A percentile compares a stretch with the other conserved stretches of the same genome.
phyloP scores from a whole-genome alignment of 2,888 invertebrate genomes.

The Malthinus seriepunctatus region DNA sequence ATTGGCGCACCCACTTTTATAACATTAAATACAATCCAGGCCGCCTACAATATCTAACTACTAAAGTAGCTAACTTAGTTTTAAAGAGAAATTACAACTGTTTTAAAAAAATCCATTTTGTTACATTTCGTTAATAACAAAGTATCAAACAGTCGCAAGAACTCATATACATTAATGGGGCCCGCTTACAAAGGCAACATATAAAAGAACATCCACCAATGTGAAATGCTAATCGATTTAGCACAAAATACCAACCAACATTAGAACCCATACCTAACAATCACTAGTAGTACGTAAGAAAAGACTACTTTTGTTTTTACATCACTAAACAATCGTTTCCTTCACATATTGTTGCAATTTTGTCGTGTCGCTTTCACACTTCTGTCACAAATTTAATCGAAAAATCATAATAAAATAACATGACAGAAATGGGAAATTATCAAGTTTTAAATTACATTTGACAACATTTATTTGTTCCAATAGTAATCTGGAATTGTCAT shows the following conservation, averaged over 20 bases:
- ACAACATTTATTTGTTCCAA: too few relatives aligned
- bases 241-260: conserved; percentile 14
- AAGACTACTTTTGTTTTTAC: conserved; percentile 15
- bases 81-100: conserved; percentile 27
- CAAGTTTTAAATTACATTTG: neutral
- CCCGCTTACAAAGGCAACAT: conserved; percentile 19
- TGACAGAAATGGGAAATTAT: conserved; percentile 1
- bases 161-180: conserved; percentile 20
- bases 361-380: neutral
- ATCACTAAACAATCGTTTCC: conserved; percentile 17
- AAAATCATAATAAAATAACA: neutral
- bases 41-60: conserved; percentile 41
- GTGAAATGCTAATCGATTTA: conserved; percentile 13
- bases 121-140: conserved; percentile 8
- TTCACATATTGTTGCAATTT: conserved; percentile 2
- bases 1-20: conserved; percentile 29
- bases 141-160: conserved; percentile 19
- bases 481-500: too few relatives aligned
- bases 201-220: conserved; percentile 26
- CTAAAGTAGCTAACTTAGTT: conserved; percentile 39
- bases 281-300: conserved; percentile 19
- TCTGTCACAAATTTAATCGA: neutral
- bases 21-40: conserved; percentile 30
- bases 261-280: conserved; percentile 18
- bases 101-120: conserved; percentile 4